These are phyloP conservation scores for Teleogryllus oceanicus DNA, from an alignment of 2,888 invertebrate genomes.

Conservation along the genomic window DNA sequence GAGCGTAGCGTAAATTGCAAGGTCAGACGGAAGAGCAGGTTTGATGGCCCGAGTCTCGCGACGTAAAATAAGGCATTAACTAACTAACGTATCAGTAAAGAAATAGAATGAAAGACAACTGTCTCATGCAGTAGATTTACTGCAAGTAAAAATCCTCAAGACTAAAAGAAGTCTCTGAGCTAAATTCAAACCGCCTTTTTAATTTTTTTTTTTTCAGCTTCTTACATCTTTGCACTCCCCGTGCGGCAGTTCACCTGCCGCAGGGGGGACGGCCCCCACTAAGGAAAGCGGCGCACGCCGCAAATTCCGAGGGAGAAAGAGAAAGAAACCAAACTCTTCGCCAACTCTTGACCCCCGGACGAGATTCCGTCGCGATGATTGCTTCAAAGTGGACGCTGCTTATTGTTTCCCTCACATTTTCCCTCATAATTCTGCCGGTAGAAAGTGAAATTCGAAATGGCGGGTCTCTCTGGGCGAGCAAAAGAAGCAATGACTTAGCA, in stretches of 20 bases:
- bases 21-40: too few relatives aligned
- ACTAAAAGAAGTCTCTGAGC: too few relatives aligned
- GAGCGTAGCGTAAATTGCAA: too few relatives aligned
- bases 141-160: too few relatives aligned
- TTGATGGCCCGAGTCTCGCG: too few relatives aligned
- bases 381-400: conserved; percentile 6
- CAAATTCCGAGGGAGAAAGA: background rate
- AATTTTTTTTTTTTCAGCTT: too few relatives aligned
- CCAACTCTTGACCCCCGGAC: background rate
- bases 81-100: too few relatives aligned
- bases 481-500: background rate
- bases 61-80: too few relatives aligned
- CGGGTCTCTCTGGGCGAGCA: background rate
- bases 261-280: background rate
- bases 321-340: background rate
- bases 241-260: background rate
- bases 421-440: conserved; percentile 18
- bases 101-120: too few relatives aligned
- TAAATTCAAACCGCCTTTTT: too few relatives aligned
- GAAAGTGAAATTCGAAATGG: conserved; percentile 9
- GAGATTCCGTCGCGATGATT: conserved; percentile 9
- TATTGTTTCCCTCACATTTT: conserved; percentile 18
- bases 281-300: background rate
- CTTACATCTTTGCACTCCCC: background rate
- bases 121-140: too few relatives aligned